Conservation (phyloP, 1,140 invertebrate genomes). For the Globodera ellingtonae region DNA sequence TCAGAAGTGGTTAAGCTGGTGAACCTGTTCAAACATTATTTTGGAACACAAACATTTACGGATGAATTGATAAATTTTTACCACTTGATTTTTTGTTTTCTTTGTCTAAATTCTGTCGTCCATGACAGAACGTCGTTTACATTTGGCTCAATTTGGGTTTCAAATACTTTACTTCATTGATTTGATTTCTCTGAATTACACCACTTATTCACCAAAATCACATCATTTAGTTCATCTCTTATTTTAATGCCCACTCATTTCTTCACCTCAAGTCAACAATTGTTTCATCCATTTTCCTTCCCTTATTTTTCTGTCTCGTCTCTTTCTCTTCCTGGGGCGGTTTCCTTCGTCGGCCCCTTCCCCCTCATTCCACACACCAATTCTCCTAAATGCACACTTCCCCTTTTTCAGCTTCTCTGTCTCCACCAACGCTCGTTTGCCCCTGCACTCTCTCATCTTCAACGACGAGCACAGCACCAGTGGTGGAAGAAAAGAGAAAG, state of each 20-base stretch:
- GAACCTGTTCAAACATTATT: background rate
- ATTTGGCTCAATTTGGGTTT: background rate
- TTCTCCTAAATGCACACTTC: background rate
- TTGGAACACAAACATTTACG: background rate
- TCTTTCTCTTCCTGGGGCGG: background rate
- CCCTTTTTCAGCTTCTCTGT: conserved; percentile 2
- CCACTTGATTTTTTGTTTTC: background rate
- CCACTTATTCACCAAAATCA: no score
- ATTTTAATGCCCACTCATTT: conserved; percentile 9
- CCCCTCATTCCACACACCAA: background rate
- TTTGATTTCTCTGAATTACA: no score
- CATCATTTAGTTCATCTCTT: background rate
- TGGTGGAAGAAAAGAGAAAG: conserved; percentile 4
- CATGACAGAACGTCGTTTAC: background rate
- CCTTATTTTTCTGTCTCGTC: conserved; percentile 1
- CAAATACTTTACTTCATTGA: no score
- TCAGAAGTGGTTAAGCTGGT: conserved; percentile 8
- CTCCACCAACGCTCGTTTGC: background rate
- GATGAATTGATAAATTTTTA: background rate
- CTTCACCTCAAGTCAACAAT: background rate
- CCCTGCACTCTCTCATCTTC: background rate
- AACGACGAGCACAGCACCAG: background rate
- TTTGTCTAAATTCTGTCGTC: background rate
- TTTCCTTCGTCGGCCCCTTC: no score
- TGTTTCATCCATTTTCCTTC: background rate